Evolutionary conservation across 2,888 invertebrate species (phyloP), one percentile per base, ranked within the genome.

Genomic region (Osedax frankpressi): DNA sequence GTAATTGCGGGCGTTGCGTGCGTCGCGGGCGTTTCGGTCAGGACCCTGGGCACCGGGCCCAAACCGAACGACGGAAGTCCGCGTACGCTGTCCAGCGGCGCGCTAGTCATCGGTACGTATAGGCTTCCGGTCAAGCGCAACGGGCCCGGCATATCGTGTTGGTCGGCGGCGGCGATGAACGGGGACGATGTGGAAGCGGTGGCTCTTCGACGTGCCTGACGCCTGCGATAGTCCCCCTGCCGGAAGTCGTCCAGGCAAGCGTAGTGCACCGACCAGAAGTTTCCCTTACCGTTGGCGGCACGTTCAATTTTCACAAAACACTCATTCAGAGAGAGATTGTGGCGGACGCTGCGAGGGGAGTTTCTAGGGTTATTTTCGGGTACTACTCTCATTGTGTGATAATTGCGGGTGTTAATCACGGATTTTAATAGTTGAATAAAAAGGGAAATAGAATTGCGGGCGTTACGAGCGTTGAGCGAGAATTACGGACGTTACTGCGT

Each of bases 261-360:
- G 0, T 95, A 95, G 83, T 97, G 96, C 73, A 97, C 93, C 6
- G 95, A 93, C 97, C 97, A 97, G 82, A 93, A 97, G 83, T 96
- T 94, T 0, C 96, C 96, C 84, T 97, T 94, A 0, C 96, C 97
- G 83, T 96, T 97, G 0, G 80, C 82, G 2, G 81, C 80, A 14
- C 82, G 75, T 1, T 82, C 82, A 14, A 76, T 78, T 74, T 83
- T 83, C 28, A 83, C 77, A 75, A 83, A 83, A 73, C 83, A 83
- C 74, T 83, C 83, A 73, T 82, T 83, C 3, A 83, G 77, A 3
- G 81, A 81, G 24, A 83, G 77, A 73, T 82, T 83, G 73, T 83
- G 83, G 11, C 83, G 79, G 29, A 83, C 80, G 70, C 81, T 81
- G 69, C 19, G 3, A n/a, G 29, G 6, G 59, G n/a, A 59, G n/a